Evolutionary conservation across 1,140 invertebrate genomes (phyloP).

Genomic region (Drosophila orena): DNA sequence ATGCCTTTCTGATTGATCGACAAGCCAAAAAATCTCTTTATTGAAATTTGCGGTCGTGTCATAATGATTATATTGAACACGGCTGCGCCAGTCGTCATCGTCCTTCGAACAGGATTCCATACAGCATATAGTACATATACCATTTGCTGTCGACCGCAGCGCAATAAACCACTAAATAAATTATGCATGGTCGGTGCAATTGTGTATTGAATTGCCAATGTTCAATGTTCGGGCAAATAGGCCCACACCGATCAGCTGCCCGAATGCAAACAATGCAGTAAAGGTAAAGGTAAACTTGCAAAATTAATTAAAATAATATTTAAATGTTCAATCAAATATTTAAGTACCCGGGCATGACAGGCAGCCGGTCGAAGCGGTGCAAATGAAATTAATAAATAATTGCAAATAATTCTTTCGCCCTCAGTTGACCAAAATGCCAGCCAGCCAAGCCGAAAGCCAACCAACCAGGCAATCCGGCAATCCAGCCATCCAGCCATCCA

Average conservation of each 20-base stretch:
- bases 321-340: conserved; percentile 71
- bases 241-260: conserved; percentile 14
- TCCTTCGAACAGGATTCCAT: conserved; percentile 31
- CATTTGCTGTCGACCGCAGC: conserved; percentile 53
- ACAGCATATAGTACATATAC: conserved; percentile 7
- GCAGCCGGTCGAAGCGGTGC: conserved; percentile 3
- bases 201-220: conserved; percentile 58
- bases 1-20: conserved; percentile 63
- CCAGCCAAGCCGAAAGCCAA: neutral
- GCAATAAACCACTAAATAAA: conserved; percentile 78
- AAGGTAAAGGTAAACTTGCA: conserved; percentile 57
- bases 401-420: conserved; percentile 24
- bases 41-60: conserved; percentile 67
- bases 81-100: conserved; percentile 11
- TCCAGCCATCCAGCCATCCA: too few species aligned
- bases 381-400: conserved; percentile 60
- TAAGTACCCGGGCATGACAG: conserved; percentile 34
- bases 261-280: conserved; percentile 50
- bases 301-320: conserved; percentile 77
- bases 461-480: neutral
- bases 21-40: conserved; percentile 42
- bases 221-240: conserved; percentile 12
- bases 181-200: conserved; percentile 60
- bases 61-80: conserved; percentile 57
- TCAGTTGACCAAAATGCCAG: conserved; percentile 5